These are phyloP conservation scores for Polyergus mexicanus DNA, from an alignment of 1,140 invertebrate species.

Conservation along the genomic window DNA sequence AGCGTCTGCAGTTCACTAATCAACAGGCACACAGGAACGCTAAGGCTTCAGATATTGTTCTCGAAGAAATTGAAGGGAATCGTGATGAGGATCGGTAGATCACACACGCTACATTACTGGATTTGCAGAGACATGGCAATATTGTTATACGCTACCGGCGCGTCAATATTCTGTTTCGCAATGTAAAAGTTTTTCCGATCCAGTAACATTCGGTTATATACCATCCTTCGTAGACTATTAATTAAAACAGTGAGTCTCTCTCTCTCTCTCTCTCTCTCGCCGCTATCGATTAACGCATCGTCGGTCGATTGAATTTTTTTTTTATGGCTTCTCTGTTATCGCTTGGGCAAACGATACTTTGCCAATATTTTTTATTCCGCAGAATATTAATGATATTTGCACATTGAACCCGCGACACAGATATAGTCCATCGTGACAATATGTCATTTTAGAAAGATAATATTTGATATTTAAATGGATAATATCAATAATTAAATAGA, in stretches of 20 bases:
- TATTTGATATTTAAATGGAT: neutral
- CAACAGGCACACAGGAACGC: neutral
- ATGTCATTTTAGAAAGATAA: constrained; percentile 15
- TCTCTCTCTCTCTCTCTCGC: too few relatives aligned
- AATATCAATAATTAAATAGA: neutral
- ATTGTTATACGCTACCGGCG: neutral
- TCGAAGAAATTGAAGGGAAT: constrained; percentile 30
- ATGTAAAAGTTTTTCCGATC: constrained; percentile 29
- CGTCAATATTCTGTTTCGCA: neutral
- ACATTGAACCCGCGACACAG: neutral
- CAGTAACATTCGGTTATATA: constrained; percentile 9
- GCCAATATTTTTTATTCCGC: constrained; percentile 42
- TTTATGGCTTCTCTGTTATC: constrained; percentile 32
- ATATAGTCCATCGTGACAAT: neutral
- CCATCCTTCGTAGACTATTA: constrained; percentile 7
- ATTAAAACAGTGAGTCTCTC: constrained; percentile 48
- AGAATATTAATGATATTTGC: constrained; percentile 23
- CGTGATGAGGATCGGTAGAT: constrained; percentile 7
- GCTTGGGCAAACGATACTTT: constrained; percentile 22
- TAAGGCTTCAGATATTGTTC: constrained; percentile 3
- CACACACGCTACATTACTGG: neutral
- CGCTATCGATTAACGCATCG: constrained; percentile 24
- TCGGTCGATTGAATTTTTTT: constrained; percentile 38
- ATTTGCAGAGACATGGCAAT: neutral
- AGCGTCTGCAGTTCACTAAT: constrained; percentile 31